Evolutionary conservation across 2,888 invertebrate species (phyloP).

Genomic region (Ceramica pisi): DNA sequence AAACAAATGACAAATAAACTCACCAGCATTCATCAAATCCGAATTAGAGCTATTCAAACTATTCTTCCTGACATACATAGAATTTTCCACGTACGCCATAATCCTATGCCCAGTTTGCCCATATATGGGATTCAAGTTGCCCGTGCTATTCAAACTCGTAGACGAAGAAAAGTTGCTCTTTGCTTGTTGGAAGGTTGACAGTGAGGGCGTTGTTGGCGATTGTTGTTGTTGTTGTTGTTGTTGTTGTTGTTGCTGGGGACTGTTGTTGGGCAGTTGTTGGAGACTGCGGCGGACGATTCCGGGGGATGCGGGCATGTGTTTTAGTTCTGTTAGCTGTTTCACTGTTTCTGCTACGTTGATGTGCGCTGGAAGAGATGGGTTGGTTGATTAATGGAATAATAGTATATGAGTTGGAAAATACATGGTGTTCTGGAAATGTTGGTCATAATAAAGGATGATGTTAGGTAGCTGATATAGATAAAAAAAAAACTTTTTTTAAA

Average conservation of each 20-base stretch:
- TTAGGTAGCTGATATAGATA: too few relatives aligned
- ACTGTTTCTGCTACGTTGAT: constrained; percentile 96
- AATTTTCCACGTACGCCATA: constrained; percentile 84
- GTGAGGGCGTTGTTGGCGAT: constrained; percentile 71
- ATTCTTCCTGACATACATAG: constrained; percentile 87
- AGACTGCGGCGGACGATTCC: constrained; percentile 92
- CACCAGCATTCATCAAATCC: constrained; percentile 80
- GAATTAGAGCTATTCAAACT: constrained; percentile 83
- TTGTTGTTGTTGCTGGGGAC: constrained; percentile 56
- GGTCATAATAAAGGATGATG: too few relatives aligned
- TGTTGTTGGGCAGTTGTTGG: constrained; percentile 78
- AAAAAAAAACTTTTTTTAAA: too few relatives aligned
- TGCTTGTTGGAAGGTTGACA: constrained; percentile 86
- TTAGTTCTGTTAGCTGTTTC: constrained; percentile 95
- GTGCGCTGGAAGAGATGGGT: constrained; percentile 69
- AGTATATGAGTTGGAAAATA: not conserved
- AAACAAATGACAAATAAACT: constrained; percentile 46
- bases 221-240: constrained; percentile 61
- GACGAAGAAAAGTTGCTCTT: constrained; percentile 83
- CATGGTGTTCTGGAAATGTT: not conserved
- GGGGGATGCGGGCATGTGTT: constrained; percentile 97
- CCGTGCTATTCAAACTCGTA: constrained; percentile 81
- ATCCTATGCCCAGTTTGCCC: constrained; percentile 86
- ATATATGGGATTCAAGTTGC: constrained; percentile 88
- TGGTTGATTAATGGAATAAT: not conserved